phyloP scores from a whole-genome alignment of 2,113 vertebrate species.

The Pedionomus torquatus region DNA sequence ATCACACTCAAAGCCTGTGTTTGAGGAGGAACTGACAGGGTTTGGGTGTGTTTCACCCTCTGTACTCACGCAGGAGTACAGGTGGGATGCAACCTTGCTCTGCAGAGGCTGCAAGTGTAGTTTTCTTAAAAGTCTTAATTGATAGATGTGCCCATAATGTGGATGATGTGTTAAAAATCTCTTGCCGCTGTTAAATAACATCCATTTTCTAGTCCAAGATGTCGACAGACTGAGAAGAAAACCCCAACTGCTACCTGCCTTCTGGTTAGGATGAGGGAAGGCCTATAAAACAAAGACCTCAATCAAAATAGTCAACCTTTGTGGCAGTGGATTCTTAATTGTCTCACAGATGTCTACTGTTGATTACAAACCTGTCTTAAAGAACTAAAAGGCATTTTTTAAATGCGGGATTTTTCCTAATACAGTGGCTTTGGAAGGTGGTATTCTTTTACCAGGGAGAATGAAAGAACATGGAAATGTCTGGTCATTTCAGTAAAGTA shows the following conservation, averaged over 20 bases:
- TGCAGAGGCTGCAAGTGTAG: not conserved
- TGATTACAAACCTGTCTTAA: not conserved
- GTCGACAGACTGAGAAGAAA: not conserved
- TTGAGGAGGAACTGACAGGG: not conserved
- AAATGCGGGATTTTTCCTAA: not conserved
- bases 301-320: not conserved
- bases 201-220: not conserved
- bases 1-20: not conserved
- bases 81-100: not conserved
- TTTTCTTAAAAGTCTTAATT: not conserved
- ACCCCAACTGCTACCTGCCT: not conserved
- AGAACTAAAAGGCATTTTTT: not conserved
- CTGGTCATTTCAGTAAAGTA: not conserved
- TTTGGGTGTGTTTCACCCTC: not conserved
- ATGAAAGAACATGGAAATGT: not conserved
- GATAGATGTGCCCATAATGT: not conserved
- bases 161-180: not conserved
- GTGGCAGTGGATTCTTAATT: not conserved
- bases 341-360: not conserved
- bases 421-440: not conserved
- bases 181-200: not conserved
- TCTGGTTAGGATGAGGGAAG: not conserved
- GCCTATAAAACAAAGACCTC: not conserved
- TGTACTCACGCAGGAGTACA: fast-evolving
- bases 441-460: not conserved